phyloP scores from a whole-genome alignment of 2,797 vertebrate species.

The Tamandua tetradactyla region DNA sequence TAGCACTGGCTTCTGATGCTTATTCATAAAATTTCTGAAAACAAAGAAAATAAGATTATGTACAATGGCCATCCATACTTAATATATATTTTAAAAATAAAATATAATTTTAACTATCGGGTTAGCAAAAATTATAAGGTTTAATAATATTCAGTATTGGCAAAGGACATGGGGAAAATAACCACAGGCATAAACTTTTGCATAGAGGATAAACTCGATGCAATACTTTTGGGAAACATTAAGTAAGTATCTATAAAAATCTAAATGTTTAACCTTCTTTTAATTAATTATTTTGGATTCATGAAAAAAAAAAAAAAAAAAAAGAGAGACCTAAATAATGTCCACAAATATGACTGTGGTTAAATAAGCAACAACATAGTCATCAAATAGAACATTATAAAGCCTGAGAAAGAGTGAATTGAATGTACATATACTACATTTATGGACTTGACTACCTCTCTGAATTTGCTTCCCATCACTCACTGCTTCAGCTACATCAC shows the following conservation, averaged over 20 bases:
- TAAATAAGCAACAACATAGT: not conserved
- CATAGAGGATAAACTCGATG: not conserved
- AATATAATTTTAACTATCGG: not conserved
- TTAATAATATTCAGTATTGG: not conserved
- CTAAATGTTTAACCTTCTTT: not conserved
- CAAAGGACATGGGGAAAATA: not conserved
- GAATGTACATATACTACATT: not conserved
- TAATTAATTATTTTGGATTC: no score
- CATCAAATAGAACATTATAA: not conserved
- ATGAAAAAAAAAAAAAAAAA: not conserved
- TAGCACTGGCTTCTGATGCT: constrained; percentile 97
- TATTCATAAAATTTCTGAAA: constrained; percentile 98
- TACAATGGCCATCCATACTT: not conserved
- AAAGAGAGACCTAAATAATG: not conserved
- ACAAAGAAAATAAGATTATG: constrained; percentile 69
- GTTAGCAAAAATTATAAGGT: not conserved
- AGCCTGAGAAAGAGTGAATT: not conserved
- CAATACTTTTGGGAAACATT: not conserved
- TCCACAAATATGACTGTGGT: not conserved
- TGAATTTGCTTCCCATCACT: not conserved
- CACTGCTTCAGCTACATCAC: not conserved
- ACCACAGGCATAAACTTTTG: not conserved
- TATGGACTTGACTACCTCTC: not conserved
- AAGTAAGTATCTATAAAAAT: not conserved
- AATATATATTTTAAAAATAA: not conserved